Base-by-base conservation (phyloP, 2,888 invertebrate species). In the Xanthostigma xanthostigma region DNA sequence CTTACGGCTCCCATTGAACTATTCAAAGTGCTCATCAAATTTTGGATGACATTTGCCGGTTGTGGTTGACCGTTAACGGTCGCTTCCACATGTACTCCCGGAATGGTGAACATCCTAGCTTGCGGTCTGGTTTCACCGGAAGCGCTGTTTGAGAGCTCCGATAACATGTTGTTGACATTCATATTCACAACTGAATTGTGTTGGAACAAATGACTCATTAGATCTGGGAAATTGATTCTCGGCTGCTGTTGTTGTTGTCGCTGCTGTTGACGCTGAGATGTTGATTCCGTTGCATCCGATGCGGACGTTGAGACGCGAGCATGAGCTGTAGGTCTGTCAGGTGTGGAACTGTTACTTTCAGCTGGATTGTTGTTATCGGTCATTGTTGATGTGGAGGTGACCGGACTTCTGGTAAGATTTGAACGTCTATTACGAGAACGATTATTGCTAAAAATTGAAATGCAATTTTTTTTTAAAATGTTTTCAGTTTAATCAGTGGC, bases 211-310 rank as follows among this genome's bases (percentile, higher is more conserved):
- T 27, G 27, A 27, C 27, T 27, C 27, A 27, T 27, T 6, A 27
- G 27, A 27, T 27, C 27, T 27, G 27, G 27, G 27, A 27, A 27
- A 27, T 50, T 17, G 49, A 44, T 35, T 50, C 50, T 10, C 50
- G 56, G 50, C 50, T 55, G 48, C 51, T 55, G 39, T 42, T 57
- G 36, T 43, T 55, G 36, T 49, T 53, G 43, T 9, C 12, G 10
- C 34, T 38, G 37, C 33, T 41, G 45, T 10, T 36, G 45, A 12
- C 55, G 40, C 51, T 55, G 50, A n/a, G 11, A 14, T 11, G 33
- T 33, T 34, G 27, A 14, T 38, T 37, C 36, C n/a, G 14, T 38
- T 36, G 27, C 38, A 12, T 33, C 39, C 13, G 39, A 5, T 13
- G 27, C 35, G 14, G 38, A 27, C 40, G 27, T n/a, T 17, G 38